Conservation (phyloP, 2,113 vertebrate genomes). For the Dasyurus viverrinus region DNA sequence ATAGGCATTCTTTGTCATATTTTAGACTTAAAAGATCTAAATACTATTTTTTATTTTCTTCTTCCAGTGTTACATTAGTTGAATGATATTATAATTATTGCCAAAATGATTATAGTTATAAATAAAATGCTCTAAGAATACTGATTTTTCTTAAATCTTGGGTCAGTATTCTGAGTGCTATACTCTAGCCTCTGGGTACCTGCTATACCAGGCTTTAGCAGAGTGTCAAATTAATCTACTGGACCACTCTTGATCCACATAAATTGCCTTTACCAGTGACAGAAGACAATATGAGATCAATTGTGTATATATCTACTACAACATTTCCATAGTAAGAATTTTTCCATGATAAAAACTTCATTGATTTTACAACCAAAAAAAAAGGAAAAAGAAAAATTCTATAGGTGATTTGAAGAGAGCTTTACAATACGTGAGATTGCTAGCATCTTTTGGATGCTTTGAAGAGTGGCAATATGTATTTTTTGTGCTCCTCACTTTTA, state of each 20-base stretch:
- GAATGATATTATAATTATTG: background rate
- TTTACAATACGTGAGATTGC: background rate
- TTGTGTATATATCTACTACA: background rate
- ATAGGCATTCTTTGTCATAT: background rate
- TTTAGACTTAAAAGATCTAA: conserved; percentile 16
- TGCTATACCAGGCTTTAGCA: background rate
- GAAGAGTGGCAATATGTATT: background rate
- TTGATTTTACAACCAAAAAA: background rate
- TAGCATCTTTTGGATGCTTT: background rate
- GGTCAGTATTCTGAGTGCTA: background rate
- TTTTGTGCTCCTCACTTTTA: background rate
- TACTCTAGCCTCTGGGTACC: background rate
- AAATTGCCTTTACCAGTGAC: background rate
- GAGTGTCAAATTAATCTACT: background rate
- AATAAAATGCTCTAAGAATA: background rate
- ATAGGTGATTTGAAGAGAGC: background rate
- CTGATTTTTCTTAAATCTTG: conserved; percentile 14
- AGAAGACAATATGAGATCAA: background rate
- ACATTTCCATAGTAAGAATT: background rate
- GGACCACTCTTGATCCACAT: background rate
- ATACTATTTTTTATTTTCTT: background rate
- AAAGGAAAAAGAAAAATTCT: background rate
- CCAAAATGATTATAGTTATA: conserved; percentile 21
- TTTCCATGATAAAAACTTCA: background rate
- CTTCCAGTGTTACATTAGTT: background rate